Base-by-base conservation (phyloP, 1,140 invertebrate genomes). In the Alviniconcha marisindica region DNA sequence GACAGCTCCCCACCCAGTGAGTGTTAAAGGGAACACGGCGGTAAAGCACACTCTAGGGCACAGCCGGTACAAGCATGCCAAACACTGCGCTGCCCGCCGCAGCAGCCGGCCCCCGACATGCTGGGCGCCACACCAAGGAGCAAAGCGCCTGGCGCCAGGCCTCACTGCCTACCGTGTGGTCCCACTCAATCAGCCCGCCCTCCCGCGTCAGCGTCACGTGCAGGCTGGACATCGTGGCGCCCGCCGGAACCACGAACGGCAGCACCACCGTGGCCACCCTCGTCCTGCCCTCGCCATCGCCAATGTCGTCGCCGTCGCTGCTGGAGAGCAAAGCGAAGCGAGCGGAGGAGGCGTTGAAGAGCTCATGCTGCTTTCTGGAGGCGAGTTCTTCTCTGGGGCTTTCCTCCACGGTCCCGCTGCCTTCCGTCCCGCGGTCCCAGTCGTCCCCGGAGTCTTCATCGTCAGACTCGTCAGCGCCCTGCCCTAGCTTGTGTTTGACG, bases 151-250 rank as follows among this genome's bases (percentile, higher is more conserved):
- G 10, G 40, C 10, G 33, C 24, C 36, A 40, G 33, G 5, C 2
- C 24, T 21, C 18, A 60, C 10, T 21, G 14, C 78, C n/a, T 80
- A 80, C 78, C 78, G 15, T 42, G 40, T 24, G 21, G 28, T 80
- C 78, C 78, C 78, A 80, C 2, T 66, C 33, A 15, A 80, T 28
- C 4, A 66, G 60, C 12, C 28, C 24, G 44, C 78, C 78, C 1
- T 69, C 60, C 40, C 51, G 18, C 2, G 78, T 80, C 56, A 80
- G 56, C 1, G 78, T 69, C 56, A 80, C 28, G 36, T 80, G 78
- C 56, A 66, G 28, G 14, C 42, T 44, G 40, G 18, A 42, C 78
- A 80, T 44, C 10, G 56, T 80, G 14, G 60, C 78, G 14, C 54
- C 78, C 42, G 66, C 56, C 31, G 78, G 38, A 15, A 80, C 33